A percentile compares a stretch with the other conserved stretches of the same genome.
phyloP scores from a whole-genome alignment of 2,797 vertebrate genomes.

The Rhodeus uyekii region DNA sequence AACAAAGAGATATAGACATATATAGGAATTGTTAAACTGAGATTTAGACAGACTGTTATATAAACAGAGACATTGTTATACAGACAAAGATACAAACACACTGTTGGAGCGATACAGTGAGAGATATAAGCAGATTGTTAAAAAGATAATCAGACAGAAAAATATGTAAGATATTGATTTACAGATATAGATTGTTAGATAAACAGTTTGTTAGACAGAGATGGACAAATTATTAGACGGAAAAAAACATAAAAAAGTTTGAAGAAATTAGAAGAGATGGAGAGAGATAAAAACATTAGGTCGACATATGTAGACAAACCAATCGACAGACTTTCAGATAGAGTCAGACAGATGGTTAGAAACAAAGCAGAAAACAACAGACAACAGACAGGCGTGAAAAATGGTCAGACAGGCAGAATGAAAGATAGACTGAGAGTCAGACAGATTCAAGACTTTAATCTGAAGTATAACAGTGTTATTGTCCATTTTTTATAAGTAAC shows the following conservation, averaged over 20 bases:
- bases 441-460: constrained; percentile 26
- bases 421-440: not conserved
- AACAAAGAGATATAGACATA: not conserved
- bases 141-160: not conserved
- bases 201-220: not conserved
- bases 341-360: not conserved
- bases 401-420: not conserved
- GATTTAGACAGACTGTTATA: not conserved
- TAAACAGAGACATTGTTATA: not conserved
- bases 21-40: not conserved
- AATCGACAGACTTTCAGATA: not conserved
- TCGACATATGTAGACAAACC: not conserved
- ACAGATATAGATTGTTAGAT: not conserved
- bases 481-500: not conserved
- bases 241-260: not conserved
- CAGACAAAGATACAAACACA: not conserved
- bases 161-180: not conserved
- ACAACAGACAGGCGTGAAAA: too few species aligned
- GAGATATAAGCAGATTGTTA: not conserved
- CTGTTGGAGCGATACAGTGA: not conserved
- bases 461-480: not conserved
- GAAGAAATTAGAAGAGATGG: not conserved
- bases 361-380: not conserved
- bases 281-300: not conserved
- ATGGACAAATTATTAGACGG: not conserved